Conservation (phyloP, 2,797 vertebrate genomes). For the Brachyalestes nurse region DNA sequence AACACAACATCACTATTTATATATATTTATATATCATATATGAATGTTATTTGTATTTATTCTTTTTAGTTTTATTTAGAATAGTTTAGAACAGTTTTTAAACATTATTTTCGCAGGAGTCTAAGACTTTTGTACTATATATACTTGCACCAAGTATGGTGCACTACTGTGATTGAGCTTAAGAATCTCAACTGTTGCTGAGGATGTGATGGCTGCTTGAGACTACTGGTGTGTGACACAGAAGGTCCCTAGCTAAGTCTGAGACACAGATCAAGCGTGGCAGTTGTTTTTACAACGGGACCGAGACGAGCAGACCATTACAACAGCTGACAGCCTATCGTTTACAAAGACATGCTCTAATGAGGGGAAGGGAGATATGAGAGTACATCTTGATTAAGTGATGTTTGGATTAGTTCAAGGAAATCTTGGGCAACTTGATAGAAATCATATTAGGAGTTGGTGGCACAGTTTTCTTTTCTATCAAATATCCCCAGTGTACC, state of each 20-base stretch:
- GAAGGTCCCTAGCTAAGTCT: background rate
- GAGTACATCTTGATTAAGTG: background rate
- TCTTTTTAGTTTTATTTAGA: no score
- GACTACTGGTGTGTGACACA: background rate
- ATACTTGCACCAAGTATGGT: background rate
- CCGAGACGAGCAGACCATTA: slow-evolving; percentile 11
- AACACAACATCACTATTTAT: no score
- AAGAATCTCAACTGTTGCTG: slow-evolving; percentile 1
- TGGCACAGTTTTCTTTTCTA: background rate
- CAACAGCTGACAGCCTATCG: background rate
- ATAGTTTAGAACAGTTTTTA: no score
- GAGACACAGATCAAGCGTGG: slow-evolving; percentile 11
- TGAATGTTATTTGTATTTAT: no score
- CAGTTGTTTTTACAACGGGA: slow-evolving; percentile 6
- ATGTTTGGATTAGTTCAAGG: background rate
- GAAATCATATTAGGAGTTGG: background rate
- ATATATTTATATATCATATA: no score
- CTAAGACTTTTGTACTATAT: background rate
- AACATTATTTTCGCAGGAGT: no score
- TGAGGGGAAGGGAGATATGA: background rate
- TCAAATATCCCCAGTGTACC: background rate
- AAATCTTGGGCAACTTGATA: background rate
- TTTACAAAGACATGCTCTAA: slow-evolving; percentile 17
- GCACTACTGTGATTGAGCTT: background rate
- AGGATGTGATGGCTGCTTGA: background rate